Evolutionary conservation across 2,113 vertebrate genomes (phyloP), one percentile per base, ranked within the genome.

Genomic region (Catagonus wagneri): DNA sequence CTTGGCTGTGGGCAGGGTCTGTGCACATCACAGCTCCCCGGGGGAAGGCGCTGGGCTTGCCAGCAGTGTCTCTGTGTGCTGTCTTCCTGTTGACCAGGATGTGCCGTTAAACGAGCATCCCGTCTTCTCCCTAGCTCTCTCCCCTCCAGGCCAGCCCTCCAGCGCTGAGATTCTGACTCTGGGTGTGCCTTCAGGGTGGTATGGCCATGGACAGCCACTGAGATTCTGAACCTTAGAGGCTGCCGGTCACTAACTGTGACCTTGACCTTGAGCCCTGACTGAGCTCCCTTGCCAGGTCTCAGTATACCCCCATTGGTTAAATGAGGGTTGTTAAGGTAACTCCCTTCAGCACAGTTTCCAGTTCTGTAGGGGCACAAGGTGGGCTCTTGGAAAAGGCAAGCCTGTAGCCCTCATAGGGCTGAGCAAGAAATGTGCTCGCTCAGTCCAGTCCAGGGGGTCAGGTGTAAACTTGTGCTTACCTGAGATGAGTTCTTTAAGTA

Each of bases 1-100:
- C 68, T 25, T 15, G 25, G 61, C 80, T 95, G 14, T 91, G 89
- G 96, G 93, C 91, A 88, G 80, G 23, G 32, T 56, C 88, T 44
- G 25, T 36, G 85, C 32, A 58, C 71, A 36, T 76, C 88, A 7
- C 20, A 56, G 72, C 50, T 16, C 29, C 25, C 56, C 4, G 58
- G 84, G 86, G 25, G 39, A 92, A 65, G 29, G 39, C 60, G 19
- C 63, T 23, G 60, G 32, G 54, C 25, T 79, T 68, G 52, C 86
- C 86, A 89, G 66, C 39, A 34, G 60, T 81, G 66, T 86, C 92
- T 90, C 75, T 88, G 72, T 95, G 63, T 90, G 36, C 75, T 32
- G 50, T 32, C n/a, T 66, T 80, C 36, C 34, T 54, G 27, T 78
- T 97, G 80, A 89, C 69, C 81, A 80, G 92, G 71, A 83, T 6